Evolutionary conservation across 2,797 vertebrate genomes (phyloP).

Genomic region (Caiman crocodilus): DNA sequence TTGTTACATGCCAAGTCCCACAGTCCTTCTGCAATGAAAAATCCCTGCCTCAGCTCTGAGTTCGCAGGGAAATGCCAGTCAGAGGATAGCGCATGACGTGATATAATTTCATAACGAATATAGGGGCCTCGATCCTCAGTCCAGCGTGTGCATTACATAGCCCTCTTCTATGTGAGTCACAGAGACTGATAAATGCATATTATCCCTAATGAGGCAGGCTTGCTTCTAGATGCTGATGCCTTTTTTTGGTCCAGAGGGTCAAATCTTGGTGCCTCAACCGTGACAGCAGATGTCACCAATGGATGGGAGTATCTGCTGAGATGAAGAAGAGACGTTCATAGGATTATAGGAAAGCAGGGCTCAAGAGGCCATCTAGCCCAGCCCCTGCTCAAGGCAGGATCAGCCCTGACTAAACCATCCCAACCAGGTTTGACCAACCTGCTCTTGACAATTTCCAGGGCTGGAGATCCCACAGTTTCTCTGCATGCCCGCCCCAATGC

Average conservation of each 20-base stretch:
- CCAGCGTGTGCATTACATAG: neutral
- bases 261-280: neutral
- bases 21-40: neutral
- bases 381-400: too few species aligned
- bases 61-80: neutral
- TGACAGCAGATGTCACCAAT: neutral
- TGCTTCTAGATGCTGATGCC: fast-evolving
- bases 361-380: too few species aligned
- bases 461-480: too few species aligned
- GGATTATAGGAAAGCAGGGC: too few species aligned
- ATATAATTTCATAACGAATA: neutral
- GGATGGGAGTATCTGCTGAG: neutral
- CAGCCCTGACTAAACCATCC: too few species aligned
- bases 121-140: neutral
- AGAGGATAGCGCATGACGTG: too few species aligned
- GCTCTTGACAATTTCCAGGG: too few species aligned
- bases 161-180: neutral
- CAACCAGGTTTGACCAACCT: too few species aligned
- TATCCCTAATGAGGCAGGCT: neutral
- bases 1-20: neutral
- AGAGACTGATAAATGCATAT: neutral
- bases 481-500: too few species aligned
- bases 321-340: neutral
- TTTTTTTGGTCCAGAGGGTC: too few species aligned
- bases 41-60: neutral